Evolutionary conservation across 2,888 invertebrate genomes (phyloP), one percentile per base, ranked within the genome.

Genomic region (Abrostola tripartita): DNA sequence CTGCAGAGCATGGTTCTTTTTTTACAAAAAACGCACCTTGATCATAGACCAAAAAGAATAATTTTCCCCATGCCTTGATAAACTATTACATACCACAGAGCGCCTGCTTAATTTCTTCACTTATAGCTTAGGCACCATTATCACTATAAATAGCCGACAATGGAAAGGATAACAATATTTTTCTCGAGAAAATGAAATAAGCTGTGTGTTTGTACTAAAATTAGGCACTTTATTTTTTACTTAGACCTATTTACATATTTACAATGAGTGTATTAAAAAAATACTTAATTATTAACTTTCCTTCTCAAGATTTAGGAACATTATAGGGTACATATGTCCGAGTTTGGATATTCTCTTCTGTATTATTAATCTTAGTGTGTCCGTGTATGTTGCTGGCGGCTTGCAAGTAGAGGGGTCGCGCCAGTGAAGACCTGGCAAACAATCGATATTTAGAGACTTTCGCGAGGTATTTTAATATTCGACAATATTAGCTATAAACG

Each of bases 361-460:
- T 93, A 98, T 96, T 40, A 98, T 96, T 59, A 97, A 95, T 38
- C 98, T 95, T 52, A 98, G 92, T 0, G 97, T 97, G 84, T 98
- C 98, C 0, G 97, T 97, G 86, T 97, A 98, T 12, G 96, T 95
- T 0, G 96, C 95, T 0, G 96, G 96, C 0, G 98, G 97, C 78
- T 96, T 95, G 54, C 96, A 96, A 5, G 96, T 95, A 0, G 96
- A 95, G 0, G 97, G 96, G 84, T 98, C 98, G 6, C 98, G 95
- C 97, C 98, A 98, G 79, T 96, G 95, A n/a, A 96, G 88, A 58
- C 96, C 95, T 95, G 80, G 8, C 61, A 42, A 67, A 52, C 41
- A 59, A 57, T 53, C 11, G 66, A 24, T 24, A 24, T 24, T 24
- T 24, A 24, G 24, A 24, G 24, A 24, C 24, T 24, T 4, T 24